Base-by-base conservation (phyloP, 2,888 invertebrate species). In the Polymixis lichenea region DNA sequence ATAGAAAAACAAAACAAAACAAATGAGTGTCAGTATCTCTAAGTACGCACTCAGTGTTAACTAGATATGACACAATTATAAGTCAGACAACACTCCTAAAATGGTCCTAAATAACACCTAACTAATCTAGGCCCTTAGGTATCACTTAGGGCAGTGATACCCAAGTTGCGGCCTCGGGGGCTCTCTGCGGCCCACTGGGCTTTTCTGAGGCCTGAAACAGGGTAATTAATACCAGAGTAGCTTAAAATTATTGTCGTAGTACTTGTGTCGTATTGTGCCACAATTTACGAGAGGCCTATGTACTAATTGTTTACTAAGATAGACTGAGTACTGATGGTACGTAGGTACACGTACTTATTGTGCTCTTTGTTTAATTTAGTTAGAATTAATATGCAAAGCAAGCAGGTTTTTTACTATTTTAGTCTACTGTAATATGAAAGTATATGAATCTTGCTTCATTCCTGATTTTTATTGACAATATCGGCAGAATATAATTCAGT, bases 41-140 rank as follows among this genome's bases (percentile, higher is more conserved):
- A 60, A 72, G 77, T 58, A 77, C 65, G 56, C 61, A 75, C 77
- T 84, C 65, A 80, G 55, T 60, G 74, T 72, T 74, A 61, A 80
- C 61, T 69, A 51, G 13, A 74, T 58, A 62, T 62, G 56, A 82
- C 80, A 79, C 46, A 84, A 25, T 84, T 72, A 78, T 69, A 81
- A 83, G 70, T 77, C 61, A 25, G 49, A 58, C 66, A 65, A 72
- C 61, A 62, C 43, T 67, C 19, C 49, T 71, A 68, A 73, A 83
- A 77, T 61, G 51, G 71, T 19, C 38, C 61, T 81, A 81, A 80
- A 65, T 77, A 84, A 84, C 43, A 51, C 53, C 77, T 69, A 71
- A 74, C 81, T 83, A 81, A 83, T 83, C 83, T 77, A 80, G 85
- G 68, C 25, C 73, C 85, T 74, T 62, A 71, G 71, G 77, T 68